Evolutionary conservation across 2,888 invertebrate species (phyloP), one percentile per base, ranked within the genome.

Genomic region (Orthosia gothica): DNA sequence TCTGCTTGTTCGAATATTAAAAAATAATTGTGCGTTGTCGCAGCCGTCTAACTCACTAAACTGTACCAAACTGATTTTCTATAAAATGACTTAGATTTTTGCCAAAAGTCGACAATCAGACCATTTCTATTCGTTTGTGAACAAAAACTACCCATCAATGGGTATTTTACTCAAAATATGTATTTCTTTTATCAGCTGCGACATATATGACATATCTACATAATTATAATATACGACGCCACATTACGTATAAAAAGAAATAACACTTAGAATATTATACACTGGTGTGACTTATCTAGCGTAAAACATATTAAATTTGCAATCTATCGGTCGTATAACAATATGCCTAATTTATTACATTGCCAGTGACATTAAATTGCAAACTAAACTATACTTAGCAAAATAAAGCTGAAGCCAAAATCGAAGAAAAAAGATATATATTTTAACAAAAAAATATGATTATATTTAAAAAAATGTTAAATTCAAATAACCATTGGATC

Each of bases 331-430:
- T 74, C 85, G 71, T 81, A 70, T 84, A 84, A 88, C 79, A 83
- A 87, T 83, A 88, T 87, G 77, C 85, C 87, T 86, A 85, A 86
- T 86, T 84, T 87, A 81, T 88, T 86, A 85, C 86, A 88, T 86
- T 85, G 82, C 84, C 78, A 71, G 62, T 81, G 85, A 85, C 86
- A 89, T 88, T 86, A 88, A 81, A 89, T 89, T 90, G 88, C 85
- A 90, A 90, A 90, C 90, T 89, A 88, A 89, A 87, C 75, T 83
- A 85, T 71, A 74, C 76, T 76, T 91, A 92, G 88, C 85, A 92
- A 92, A 93, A 88, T 93, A 94, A 93, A 94, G 92, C 92, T 94
- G 92, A 93, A 94, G 94, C 93, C 91, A 90, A 92, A 92, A 87
- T 84, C 32, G 49, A 88, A 85, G 87, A 88, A 88, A 88, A 87